Conservation (phyloP, 2,888 invertebrate genomes). For the Hypomecis atomaria region DNA sequence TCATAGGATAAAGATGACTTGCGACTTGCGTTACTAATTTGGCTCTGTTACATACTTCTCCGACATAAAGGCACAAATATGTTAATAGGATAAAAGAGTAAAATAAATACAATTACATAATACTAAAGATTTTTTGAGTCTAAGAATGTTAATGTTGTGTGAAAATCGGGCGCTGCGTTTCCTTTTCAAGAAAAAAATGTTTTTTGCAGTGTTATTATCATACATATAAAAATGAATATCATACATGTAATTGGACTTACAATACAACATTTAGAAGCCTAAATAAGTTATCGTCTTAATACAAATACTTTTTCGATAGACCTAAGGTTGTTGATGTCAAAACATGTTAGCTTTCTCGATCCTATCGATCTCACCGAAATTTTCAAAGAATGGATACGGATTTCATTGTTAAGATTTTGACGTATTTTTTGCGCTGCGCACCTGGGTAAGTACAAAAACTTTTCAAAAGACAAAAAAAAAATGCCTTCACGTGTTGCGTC, state of each 20-base stretch:
- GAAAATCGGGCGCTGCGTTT: background rate
- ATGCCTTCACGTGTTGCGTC: constrained; percentile 38
- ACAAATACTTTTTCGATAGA: constrained; percentile 10
- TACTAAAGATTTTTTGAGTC: no score
- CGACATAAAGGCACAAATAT: no score
- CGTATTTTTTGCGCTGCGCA: constrained; percentile 65
- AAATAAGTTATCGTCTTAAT: background rate
- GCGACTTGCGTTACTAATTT: no score
- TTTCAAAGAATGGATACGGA: constrained; percentile 49
- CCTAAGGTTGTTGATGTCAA: background rate
- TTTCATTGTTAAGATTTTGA: constrained; percentile 61
- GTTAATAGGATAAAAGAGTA: no score
- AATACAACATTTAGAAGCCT: no score
- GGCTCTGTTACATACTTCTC: no score
- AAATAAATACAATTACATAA: no score
- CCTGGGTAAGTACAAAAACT: constrained; percentile 66
- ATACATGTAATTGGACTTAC: no score
- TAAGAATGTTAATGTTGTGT: background rate
- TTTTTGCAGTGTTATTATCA: no score
- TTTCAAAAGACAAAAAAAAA: constrained; percentile 38
- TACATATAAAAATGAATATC: no score
- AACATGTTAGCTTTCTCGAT: constrained; percentile 18
- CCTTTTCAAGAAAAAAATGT: no score
- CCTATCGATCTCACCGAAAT: constrained; percentile 62
- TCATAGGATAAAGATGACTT: no score